phyloP scores from a whole-genome alignment of 1,140 invertebrate species.

The Ylistrum balloti region DNA sequence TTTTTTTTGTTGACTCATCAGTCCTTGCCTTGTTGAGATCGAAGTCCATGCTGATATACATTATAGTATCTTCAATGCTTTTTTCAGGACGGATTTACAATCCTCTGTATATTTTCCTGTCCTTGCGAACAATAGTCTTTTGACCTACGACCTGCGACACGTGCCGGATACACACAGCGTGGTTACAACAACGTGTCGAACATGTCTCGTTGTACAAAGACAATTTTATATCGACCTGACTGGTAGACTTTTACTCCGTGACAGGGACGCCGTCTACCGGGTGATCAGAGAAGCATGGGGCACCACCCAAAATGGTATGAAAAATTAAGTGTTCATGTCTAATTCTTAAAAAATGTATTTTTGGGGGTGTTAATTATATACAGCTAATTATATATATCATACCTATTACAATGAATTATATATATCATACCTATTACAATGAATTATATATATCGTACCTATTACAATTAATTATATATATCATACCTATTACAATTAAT shows the following conservation, averaged over 20 bases:
- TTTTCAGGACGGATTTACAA: slow-evolving; percentile 3
- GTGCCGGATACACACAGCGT: neutral
- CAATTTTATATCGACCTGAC: neutral
- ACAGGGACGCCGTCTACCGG: slow-evolving; percentile 18
- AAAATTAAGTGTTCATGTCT: too few species aligned
- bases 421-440: too few species aligned
- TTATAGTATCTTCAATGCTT: neutral
- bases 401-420: too few species aligned
- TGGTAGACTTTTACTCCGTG: neutral
- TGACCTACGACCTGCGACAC: neutral
- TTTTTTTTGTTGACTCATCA: too few species aligned
- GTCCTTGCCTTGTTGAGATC: too few species aligned
- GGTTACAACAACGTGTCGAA: neutral
- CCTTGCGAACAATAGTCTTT: neutral
- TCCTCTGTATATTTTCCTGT: neutral
- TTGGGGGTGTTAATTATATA: too few species aligned
- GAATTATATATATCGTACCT: too few species aligned
- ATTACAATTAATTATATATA: too few species aligned
- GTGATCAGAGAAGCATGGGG: neutral
- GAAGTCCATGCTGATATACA: too few species aligned
- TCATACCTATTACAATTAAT: too few species aligned
- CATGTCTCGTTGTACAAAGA: neutral
- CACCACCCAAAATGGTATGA: neutral
- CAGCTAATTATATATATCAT: too few species aligned
- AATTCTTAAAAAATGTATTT: too few species aligned